A percentile compares a stretch with the other conserved stretches of the same genome.
phyloP scores from a whole-genome alignment of 2,113 vertebrate species.

The Xiphophorus couchianus region DNA sequence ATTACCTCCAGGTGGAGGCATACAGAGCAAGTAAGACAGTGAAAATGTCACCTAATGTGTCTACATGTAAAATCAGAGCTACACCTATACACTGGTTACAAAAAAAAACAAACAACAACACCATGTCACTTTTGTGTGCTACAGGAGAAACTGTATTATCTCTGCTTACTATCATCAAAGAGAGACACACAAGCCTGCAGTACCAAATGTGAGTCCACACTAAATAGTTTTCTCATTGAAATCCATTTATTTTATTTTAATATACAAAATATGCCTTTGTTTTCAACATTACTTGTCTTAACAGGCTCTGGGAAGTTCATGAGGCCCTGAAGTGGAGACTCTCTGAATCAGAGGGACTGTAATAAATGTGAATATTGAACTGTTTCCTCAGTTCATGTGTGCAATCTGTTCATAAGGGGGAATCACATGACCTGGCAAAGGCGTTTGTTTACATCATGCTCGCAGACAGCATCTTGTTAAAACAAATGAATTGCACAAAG shows the following conservation, averaged over 20 bases:
- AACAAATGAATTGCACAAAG: constrained; percentile 59
- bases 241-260: neutral
- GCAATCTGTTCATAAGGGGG: constrained; percentile 49
- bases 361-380: constrained; percentile 50
- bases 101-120: neutral
- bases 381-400: constrained; percentile 39
- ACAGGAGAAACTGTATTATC: constrained; percentile 82
- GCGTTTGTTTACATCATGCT: constrained; percentile 59
- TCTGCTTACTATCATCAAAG: constrained; percentile 81
- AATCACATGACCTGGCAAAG: constrained; percentile 23
- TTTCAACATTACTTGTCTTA: constrained; percentile 19
- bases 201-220: constrained; percentile 70
- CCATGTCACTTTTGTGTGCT: constrained; percentile 39
- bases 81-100: neutral
- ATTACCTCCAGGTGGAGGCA: constrained; percentile 84
- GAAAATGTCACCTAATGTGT: neutral
- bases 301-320: constrained; percentile 59
- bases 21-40: constrained; percentile 84
- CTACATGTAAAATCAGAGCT: neutral
- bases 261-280: neutral
- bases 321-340: constrained; percentile 28
- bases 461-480: constrained; percentile 40
- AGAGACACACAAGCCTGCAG: constrained; percentile 67
- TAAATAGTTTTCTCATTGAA: neutral
- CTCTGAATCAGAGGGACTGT: constrained; percentile 34